Percentiles rank a stretch among this genome's conserved stretches.
Conservation (phyloP, 1,140 invertebrate genomes). For the Calosoma granatense region DNA sequence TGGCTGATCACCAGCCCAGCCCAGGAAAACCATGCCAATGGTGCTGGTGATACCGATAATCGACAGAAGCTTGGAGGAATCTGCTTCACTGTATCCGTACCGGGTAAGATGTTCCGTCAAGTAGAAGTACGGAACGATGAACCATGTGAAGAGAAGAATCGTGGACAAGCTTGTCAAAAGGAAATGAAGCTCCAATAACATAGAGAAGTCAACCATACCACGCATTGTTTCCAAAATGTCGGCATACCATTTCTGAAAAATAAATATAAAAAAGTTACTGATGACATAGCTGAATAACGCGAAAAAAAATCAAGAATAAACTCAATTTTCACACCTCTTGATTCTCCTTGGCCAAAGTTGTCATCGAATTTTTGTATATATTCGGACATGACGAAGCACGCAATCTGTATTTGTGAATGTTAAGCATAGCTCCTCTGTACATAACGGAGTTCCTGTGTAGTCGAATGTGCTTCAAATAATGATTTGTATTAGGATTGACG, state of each 20-base stretch:
- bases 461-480: conserved; percentile 64
- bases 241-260: conserved; percentile 63
- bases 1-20: conserved; percentile 79
- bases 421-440: conserved; percentile 71
- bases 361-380: conserved; percentile 84
- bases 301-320: conserved; percentile 13
- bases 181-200: conserved; percentile 71
- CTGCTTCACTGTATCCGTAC: conserved; percentile 53
- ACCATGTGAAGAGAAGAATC: conserved; percentile 78
- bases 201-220: conserved; percentile 67
- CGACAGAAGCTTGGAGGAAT: conserved; percentile 65
- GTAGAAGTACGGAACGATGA: conserved; percentile 85
- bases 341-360: conserved; percentile 66
- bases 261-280: conserved; percentile 16
- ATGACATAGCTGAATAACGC: not conserved
- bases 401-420: conserved; percentile 67
- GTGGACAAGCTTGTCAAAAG: conserved; percentile 72
- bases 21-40: conserved; percentile 60
- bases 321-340: conserved; percentile 58
- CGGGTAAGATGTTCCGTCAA: conserved; percentile 60
- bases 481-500: conserved; percentile 45
- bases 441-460: conserved; percentile 71
- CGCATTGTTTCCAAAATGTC: conserved; percentile 58
- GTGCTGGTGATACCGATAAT: conserved; percentile 79
- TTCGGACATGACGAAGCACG: conserved; percentile 82